phyloP scores from a whole-genome alignment of 2,797 vertebrate species.

The Parauchenoglanis ngamensis region DNA sequence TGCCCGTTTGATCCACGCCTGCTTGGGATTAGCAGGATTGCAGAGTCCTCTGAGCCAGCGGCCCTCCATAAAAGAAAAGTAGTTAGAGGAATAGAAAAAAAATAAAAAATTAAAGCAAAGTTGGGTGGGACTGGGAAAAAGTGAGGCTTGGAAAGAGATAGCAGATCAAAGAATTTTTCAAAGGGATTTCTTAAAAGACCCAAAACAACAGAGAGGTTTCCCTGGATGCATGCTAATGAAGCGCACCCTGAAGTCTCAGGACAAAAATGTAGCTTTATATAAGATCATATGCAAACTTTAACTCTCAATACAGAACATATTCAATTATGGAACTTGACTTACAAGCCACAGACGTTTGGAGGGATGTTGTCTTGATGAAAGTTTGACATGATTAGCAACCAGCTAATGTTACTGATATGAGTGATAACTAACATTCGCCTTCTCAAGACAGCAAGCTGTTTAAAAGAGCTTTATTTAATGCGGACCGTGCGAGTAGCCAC shows the following conservation, averaged over 20 bases:
- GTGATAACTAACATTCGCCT: background rate
- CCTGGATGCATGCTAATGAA: conserved; percentile 58
- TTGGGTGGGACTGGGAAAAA: conserved; percentile 8
- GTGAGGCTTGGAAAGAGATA: conserved; percentile 21
- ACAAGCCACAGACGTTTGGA: background rate
- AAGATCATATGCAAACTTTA: background rate
- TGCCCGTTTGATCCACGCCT: conserved; percentile 69
- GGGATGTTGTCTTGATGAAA: background rate
- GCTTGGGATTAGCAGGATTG: conserved; percentile 60
- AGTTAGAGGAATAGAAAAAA: background rate
- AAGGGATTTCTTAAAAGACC: conserved; percentile 66
- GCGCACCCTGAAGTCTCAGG: conserved; percentile 34
- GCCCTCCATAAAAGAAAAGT: conserved; percentile 47
- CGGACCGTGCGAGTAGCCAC: background rate
- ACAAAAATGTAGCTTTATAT: background rate
- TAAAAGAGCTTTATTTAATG: background rate
- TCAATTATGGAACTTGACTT: background rate
- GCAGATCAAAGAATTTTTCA: conserved; percentile 66
- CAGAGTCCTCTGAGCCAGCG: conserved; percentile 60
- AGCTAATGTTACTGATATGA: background rate
- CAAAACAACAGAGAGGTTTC: conserved; percentile 64
- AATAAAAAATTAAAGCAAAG: conserved; percentile 54
- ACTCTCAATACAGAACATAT: background rate
- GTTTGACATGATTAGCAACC: background rate
- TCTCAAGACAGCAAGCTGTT: background rate